Evolutionary conservation across 1,140 invertebrate genomes (phyloP), one percentile per base, ranked within the genome.

Genomic region (Pseudomyrmex flavicornis): DNA sequence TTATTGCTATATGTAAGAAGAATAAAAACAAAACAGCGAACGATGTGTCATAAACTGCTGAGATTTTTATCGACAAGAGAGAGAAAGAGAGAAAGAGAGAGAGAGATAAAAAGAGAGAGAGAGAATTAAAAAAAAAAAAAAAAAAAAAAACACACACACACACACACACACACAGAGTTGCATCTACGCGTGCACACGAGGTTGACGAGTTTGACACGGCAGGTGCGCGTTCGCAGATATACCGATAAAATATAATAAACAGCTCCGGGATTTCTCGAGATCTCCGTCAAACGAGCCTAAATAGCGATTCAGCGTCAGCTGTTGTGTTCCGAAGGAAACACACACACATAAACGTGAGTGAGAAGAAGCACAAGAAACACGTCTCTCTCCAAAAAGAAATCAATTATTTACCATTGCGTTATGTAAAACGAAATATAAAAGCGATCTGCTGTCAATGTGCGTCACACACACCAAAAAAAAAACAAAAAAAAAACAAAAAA

Each of bases 1-100:
- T 87, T 89, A 90, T 90, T 90, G 89, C 91, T 92, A 90, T 85
- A 85, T 89, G 86, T 91, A 85, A 91, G 87, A 74, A 83, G 72
- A 83, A 80, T 82, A 82, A 89, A 35, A 90, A 77, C 54, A 85
- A 88, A 88, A 88, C 62, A 79, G 82, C 82, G 84, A 89, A 88
- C 62, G 66, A 86, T 77, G 82, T 90, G 85, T 89, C 88, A 83
- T 87, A 87, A 85, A 73, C 68, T 79, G 79, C 84, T 83, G 84
- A 85, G 84, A 85, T 85, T 87, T 83, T 89, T 85, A 87, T 89
- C 77, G 72, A 85, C 74, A 66, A 79, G 17, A 82, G 54, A n/a
- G 61, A 48, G 75, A 70, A 56, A 69, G n/a, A 79, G 62, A 48
- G 52, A 4, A 62, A 35, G 35, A 50, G 58, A 52, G 54, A 54